A percentile compares a stretch with the other conserved stretches of the same genome.
Evolutionary conservation across 2,888 invertebrate species (phyloP).

Genomic region (Drosophila mercatorum): DNA sequence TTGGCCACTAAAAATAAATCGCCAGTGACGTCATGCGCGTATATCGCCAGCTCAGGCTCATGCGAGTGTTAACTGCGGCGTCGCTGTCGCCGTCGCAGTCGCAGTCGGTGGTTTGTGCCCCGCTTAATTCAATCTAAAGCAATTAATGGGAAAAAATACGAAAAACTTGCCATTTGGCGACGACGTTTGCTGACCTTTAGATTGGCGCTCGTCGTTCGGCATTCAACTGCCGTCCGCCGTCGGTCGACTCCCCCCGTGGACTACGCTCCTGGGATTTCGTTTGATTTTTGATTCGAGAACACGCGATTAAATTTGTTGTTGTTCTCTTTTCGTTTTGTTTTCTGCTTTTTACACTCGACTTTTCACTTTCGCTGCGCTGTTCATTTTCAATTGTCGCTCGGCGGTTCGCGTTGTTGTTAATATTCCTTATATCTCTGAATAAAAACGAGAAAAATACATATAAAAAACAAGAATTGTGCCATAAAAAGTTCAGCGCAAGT

Average conservation of each 20-base stretch:
- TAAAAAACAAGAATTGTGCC: slow-evolving; percentile 41
- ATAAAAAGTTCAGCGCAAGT: slow-evolving; percentile 68
- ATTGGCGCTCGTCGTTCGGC: slow-evolving; percentile 25
- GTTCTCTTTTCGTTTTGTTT: slow-evolving; percentile 7
- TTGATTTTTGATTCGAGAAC: slow-evolving; percentile 57
- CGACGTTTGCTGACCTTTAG: slow-evolving; percentile 66
- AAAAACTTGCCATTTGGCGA: slow-evolving; percentile 48
- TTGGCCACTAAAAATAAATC: slow-evolving; percentile 58
- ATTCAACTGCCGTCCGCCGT: slow-evolving; percentile 3
- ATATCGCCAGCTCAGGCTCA: slow-evolving; percentile 29
- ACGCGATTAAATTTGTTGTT: slow-evolving; percentile 51
- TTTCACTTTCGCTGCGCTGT: slow-evolving; percentile 71
- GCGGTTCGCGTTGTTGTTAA: not conserved
- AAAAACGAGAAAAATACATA: not conserved
- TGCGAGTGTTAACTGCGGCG: slow-evolving; percentile 29
- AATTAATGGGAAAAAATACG: slow-evolving; percentile 68
- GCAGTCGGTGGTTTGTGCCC: slow-evolving; percentile 12
- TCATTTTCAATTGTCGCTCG: slow-evolving; percentile 23
- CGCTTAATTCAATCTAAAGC: slow-evolving; percentile 78
- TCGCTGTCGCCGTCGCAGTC: slow-evolving; percentile 1
- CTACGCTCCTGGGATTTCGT: slow-evolving; percentile 33
- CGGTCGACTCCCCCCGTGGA: not conserved
- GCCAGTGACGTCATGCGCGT: slow-evolving; percentile 60
- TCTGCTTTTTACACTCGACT: slow-evolving; percentile 10
- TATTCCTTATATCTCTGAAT: not conserved